Base-by-base conservation (phyloP, 2,888 invertebrate genomes). In the Polylopha cassiicola region DNA sequence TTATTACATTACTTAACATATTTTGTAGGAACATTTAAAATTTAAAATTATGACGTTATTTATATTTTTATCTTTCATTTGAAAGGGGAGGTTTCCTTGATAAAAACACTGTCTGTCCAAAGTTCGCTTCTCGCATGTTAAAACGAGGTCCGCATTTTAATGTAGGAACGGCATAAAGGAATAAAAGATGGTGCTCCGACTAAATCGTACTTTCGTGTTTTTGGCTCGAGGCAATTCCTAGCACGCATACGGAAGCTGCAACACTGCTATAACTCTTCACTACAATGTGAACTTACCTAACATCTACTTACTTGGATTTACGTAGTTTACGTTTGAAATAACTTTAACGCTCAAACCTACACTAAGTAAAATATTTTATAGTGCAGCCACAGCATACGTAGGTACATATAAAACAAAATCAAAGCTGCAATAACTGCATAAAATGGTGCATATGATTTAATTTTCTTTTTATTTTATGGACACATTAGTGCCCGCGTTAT, bases 131-230 rank as follows among this genome's bases (percentile, higher is more conserved):
- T 58, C 58, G 55, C 57, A 56, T 61, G 41, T 56, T 58, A 53
- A 57, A 58, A 64, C 60, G 57, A 54, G 55, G 43, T 58, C 58
- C 46, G 55, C 57, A 58, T 64, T 65, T 65, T 61, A 61, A 62
- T 66, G 51, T 45, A 49, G 50, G 39, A 32, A 43, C 48, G 51
- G 61, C 54, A 55, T 54, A 63, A 65, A 65, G 58, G 50, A 62
- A 63, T 56, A 54, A 58, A 65, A 23, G 51, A 51, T 50, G 51
- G 43, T 32, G 49, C 49, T 54, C 44, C 51, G 50, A 55, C 59
- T 58, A 60, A 67, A 66, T 68, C 48, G 68, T 59, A 65, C 58
- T 68, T 67, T 61, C 63, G 54, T 68, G 68, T 70, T 68, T 67
- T 68, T 67, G 66, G 66, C 65, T 63, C 58, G 55, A 50, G 47